Conservation (phyloP, 2,113 vertebrate species). For the Aspidoscelis tigris region DNA sequence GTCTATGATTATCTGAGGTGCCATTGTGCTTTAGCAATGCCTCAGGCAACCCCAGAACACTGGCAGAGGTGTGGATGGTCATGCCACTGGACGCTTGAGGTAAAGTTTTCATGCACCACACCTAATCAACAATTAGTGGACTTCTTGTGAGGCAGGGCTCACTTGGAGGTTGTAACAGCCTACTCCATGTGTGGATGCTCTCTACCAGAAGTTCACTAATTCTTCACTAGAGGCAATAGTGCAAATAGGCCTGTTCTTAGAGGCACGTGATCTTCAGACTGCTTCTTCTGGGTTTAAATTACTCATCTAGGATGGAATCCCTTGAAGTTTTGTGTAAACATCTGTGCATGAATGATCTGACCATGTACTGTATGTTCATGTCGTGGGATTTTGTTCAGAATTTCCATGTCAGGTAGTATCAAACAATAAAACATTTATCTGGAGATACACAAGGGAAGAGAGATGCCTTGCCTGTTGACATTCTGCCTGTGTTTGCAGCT, state of each 20-base stretch:
- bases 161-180: no score
- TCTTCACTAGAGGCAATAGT: neutral
- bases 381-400: neutral
- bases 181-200: no score
- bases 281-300: neutral
- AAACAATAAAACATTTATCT: neutral
- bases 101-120: no score
- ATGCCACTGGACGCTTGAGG: no score
- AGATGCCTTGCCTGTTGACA: neutral
- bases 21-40: no score
- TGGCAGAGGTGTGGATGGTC: no score
- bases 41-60: no score
- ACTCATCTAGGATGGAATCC: neutral
- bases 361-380: neutral
- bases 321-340: neutral
- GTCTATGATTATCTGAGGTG: no score
- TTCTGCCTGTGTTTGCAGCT: neutral
- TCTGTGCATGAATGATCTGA: neutral
- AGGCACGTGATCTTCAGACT: neutral
- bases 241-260: neutral
- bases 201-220: no score
- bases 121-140: no score
- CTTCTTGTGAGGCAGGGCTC: no score
- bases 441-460: neutral
- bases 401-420: neutral